Evolutionary conservation across 2,797 vertebrate genomes (phyloP).

Genomic region (Propithecus perrieri): DNA sequence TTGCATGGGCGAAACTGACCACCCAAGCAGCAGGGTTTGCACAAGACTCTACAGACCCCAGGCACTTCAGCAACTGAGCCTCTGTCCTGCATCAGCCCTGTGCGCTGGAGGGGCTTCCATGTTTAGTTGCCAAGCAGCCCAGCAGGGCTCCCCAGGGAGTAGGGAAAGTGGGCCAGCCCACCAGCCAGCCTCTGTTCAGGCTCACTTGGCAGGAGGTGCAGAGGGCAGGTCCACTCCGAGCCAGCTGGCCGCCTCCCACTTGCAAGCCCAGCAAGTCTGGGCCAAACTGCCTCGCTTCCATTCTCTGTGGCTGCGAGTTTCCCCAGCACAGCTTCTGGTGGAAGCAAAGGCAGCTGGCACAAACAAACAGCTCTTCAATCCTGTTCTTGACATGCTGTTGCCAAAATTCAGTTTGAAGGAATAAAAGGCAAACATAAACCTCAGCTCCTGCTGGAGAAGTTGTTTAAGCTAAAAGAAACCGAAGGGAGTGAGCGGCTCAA

Average conservation of each 20-base stretch:
- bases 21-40: background rate
- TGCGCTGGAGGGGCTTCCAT: background rate
- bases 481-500: background rate
- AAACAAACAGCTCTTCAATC: constrained; percentile 47
- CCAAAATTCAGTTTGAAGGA: constrained; percentile 59
- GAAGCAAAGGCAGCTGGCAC: constrained; percentile 7
- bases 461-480: constrained; percentile 50
- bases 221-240: constrained; percentile 17
- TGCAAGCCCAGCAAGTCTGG: background rate
- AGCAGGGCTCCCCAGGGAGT: background rate
- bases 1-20: background rate
- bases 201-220: background rate
- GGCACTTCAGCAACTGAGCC: background rate
- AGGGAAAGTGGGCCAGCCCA: constrained; percentile 44
- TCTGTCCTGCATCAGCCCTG: background rate
- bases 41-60: background rate
- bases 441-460: constrained; percentile 32
- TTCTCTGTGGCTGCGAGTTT: background rate
- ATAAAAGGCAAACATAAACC: constrained; percentile 50
- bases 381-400: background rate
- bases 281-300: background rate
- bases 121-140: background rate
- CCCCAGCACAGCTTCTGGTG: background rate
- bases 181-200: constrained; percentile 20
- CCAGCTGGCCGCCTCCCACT: constrained; percentile 51